Evolutionary conservation across 1,140 invertebrate species (phyloP).

Genomic region (Dryas iulia): DNA sequence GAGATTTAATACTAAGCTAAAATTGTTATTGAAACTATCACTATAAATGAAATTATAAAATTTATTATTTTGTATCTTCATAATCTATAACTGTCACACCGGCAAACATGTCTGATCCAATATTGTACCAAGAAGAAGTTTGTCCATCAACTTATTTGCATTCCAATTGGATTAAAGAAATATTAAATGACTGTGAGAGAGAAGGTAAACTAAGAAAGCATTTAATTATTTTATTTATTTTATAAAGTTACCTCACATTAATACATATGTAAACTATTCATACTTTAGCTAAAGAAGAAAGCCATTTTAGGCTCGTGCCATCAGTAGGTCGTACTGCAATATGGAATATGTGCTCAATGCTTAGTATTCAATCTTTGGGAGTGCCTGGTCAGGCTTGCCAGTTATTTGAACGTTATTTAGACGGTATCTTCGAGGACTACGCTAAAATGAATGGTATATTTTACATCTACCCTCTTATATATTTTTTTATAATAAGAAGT

Average conservation of each 20-base stretch:
- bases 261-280: neutral
- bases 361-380: constrained; percentile 31
- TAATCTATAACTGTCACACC: neutral
- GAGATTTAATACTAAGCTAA: neutral
- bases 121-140: neutral
- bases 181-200: constrained; percentile 2
- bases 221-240: neutral
- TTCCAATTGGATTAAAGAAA: neutral
- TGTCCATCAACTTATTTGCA: constrained; percentile 3
- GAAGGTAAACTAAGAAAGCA: neutral
- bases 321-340: constrained; percentile 17
- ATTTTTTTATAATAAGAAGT: too few species aligned
- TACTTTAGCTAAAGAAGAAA: neutral
- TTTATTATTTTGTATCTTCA: neutral
- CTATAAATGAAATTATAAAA: neutral
- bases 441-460: neutral
- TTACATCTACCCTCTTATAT: neutral
- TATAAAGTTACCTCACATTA: neutral
- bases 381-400: constrained; percentile 42
- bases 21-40: neutral
- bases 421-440: neutral
- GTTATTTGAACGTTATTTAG: constrained; percentile 39
- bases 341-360: constrained; percentile 34
- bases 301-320: constrained; percentile 24
- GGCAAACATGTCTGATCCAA: neutral